These are phyloP conservation scores for Nesoenas mayeri DNA, from an alignment of 2,113 vertebrate species.

Conservation along the genomic window DNA sequence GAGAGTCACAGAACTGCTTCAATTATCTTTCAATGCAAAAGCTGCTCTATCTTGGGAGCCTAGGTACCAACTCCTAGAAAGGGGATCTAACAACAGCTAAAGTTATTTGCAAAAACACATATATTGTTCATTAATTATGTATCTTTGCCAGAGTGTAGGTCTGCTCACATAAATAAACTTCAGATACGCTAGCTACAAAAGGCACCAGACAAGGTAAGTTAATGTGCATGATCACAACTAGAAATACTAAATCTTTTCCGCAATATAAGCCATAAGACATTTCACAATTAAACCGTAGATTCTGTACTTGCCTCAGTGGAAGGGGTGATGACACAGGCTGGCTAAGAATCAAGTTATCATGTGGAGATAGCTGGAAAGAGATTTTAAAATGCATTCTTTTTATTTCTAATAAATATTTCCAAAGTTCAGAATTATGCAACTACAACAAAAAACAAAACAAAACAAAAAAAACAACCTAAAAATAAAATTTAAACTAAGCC, in stretches of 20 bases:
- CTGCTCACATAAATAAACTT: background rate
- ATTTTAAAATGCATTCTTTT: background rate
- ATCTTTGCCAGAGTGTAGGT: background rate
- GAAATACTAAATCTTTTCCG: background rate
- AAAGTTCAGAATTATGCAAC: background rate
- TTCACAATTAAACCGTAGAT: background rate
- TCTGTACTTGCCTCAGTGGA: slow-evolving; percentile 86
- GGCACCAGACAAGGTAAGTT: background rate
- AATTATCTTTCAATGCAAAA: background rate
- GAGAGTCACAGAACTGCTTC: background rate
- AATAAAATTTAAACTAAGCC: background rate
- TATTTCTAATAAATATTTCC: background rate
- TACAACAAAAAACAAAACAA: background rate
- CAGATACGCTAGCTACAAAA: background rate
- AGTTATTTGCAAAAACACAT: background rate
- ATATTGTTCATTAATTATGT: background rate
- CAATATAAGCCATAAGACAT: background rate
- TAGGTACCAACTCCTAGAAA: background rate
- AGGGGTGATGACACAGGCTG: slow-evolving; percentile 97
- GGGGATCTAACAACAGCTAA: background rate
- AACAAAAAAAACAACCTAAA: background rate
- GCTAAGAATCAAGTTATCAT: slow-evolving; percentile 96
- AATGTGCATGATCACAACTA: background rate
- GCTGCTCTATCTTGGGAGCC: background rate
- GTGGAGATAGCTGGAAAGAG: slow-evolving; percentile 88